phyloP scores from a whole-genome alignment of 2,113 vertebrate species.

The Gyps fulvus region DNA sequence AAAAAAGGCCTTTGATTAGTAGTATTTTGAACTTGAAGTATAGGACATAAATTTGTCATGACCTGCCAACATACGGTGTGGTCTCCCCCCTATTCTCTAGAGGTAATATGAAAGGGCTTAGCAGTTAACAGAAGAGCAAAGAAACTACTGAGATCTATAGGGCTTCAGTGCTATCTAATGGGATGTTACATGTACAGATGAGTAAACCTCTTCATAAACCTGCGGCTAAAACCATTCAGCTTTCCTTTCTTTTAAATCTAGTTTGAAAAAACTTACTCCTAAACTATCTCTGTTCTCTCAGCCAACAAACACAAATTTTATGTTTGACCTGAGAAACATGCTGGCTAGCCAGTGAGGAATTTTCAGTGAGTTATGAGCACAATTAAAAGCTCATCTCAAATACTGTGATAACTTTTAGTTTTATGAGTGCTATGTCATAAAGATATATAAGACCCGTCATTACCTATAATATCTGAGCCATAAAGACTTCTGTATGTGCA shows the following conservation, averaged over 20 bases:
- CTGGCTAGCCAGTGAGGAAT: neutral
- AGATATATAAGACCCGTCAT: neutral
- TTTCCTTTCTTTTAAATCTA: neutral
- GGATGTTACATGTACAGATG: neutral
- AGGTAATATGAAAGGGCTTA: neutral
- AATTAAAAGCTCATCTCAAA: slow-evolving; percentile 1
- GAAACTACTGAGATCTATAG: neutral
- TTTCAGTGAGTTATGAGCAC: neutral
- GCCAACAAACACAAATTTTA: neutral
- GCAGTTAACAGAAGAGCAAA: neutral
- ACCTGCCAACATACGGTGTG: neutral
- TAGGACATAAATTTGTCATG: neutral
- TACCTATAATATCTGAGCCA: neutral
- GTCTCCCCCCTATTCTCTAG: rapidly evolving
- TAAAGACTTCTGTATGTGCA: neutral
- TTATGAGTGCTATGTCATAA: neutral
- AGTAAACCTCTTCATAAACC: neutral
- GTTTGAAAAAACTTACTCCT: neutral
- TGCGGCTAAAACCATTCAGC: neutral
- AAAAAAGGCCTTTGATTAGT: neutral
- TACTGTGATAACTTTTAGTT: neutral
- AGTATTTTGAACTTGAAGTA: neutral
- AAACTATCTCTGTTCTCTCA: neutral
- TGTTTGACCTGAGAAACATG: neutral
- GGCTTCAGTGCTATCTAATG: neutral